Evolutionary conservation across 1,140 invertebrate genomes (phyloP), one percentile per base, ranked within the genome.

Genomic region (Cyclargus thomasi): DNA sequence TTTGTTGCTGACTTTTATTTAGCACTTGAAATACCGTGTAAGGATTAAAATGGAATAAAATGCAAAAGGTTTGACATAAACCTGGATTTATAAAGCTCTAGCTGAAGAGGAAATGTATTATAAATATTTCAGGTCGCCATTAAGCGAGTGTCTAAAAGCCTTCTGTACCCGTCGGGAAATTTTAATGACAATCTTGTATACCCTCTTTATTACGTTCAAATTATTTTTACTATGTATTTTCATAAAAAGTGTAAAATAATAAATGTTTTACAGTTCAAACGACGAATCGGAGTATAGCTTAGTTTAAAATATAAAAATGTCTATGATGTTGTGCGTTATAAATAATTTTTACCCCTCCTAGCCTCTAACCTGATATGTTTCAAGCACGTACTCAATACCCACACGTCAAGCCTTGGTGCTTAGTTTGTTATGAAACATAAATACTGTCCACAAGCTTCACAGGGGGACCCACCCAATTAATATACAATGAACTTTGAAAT

Each of bases 51-150:
- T 11, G 1, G 55, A 22, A 59, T 59, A 11, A 59, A 59, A 55
- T 8, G 53, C 53, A 20, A 55, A 59, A 20, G 55, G 55, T 59
- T 18, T 59, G 18, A 59, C 17, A 21, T 20, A 59, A 59, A 59
- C 17, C 18, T 59, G 55, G 20, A 59, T 20, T 59, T 21, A 59
- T 47, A 20, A 59, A 21, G 55, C 18, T 59, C 18, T 17, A 10
- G 17, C 1, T 18, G 7, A 20, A 59, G 20, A 11, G 7, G 14
- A 59, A 59, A 20, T 59, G 18, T 47, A 47, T 47, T 59, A 20
- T 59, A 59, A 59, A 59, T 59, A 59, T 59, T 59, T 59, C 20
- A 59, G 20, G 20, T 21, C 55, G 18, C 55, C 53, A 59, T 59
- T 59, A 59, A 11, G 55, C 20, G 18, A 59, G 6, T 55, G n/a